A percentile compares a stretch with the other conserved stretches of the same genome.
phyloP scores from a whole-genome alignment of 2,888 invertebrate genomes.

The Noctuana brunneofusca region DNA sequence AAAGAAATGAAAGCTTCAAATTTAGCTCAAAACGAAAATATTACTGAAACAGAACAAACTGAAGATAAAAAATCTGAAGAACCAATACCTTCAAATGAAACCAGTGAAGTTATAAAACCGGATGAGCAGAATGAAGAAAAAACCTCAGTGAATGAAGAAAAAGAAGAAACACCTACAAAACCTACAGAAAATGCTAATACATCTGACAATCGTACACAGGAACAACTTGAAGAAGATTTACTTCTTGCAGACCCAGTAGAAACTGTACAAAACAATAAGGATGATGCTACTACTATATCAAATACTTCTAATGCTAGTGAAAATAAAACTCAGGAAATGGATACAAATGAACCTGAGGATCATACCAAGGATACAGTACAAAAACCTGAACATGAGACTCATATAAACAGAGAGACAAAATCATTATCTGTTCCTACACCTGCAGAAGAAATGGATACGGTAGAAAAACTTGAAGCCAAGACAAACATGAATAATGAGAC shows the following conservation, averaged over 20 bases:
- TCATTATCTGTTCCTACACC: background rate
- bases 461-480: background rate
- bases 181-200: constrained; percentile 5
- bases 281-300: background rate
- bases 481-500: background rate
- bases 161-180: constrained; percentile 3
- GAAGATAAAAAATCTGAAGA: background rate
- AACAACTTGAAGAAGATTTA: constrained; percentile 27
- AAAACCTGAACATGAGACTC: background rate
- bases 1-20: background rate
- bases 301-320: constrained; percentile 5
- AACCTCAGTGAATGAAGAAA: background rate
- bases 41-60: background rate
- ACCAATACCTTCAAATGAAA: constrained; percentile 7
- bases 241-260: constrained; percentile 22
- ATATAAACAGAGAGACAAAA: background rate
- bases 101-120: background rate
- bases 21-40: background rate
- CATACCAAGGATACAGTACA: background rate
- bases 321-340: constrained; percentile 15
- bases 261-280: background rate
- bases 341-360: background rate
- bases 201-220: constrained; percentile 24
- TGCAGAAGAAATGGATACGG: background rate
- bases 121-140: background rate